Evolutionary conservation across 2,888 invertebrate species (phyloP), one percentile per base, ranked within the genome.

Genomic region (Andricus curvator): DNA sequence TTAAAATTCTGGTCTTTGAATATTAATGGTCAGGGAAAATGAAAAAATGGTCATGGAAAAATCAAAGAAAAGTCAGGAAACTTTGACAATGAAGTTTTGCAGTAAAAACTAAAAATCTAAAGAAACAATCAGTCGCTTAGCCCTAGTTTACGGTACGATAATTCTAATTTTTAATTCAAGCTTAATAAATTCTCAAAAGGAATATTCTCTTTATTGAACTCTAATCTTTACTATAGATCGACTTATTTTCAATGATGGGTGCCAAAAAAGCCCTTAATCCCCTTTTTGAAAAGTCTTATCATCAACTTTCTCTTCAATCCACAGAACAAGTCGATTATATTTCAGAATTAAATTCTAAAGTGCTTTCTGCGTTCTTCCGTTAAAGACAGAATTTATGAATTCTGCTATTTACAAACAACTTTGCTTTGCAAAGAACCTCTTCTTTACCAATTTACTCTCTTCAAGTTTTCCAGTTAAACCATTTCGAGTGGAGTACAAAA

Each of bases 371-470:
- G 68, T 44, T 70, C 44, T 4, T 20, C 29, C 20, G 29, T 70
- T 70, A 33, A 51, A 29, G 17, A 4, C 51, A 11, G 48, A 29
- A 20, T 29, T 25, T 25, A 9, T 20, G 25, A 51, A 48, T 70
- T 20, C 6, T 51, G 25, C 29, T 70, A 17, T 70, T 70, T 70
- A 17, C 25, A 29, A 33, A 51, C 51, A 70, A 70, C 20, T 25
- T 48, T 22, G 44, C 17, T 68, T 68, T 68, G 25, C 25, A 25
- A 48, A 20, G 17, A 68, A 4, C 25, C 15, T 44, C 4, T 51
- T 51, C 29, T 15, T 70, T 33, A 29, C 29, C 29, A 51, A 70
- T 70, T 70, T 70, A 48, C 48, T 70, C 20, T 41, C 15, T 68
- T 48, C 4, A 70, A 48, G 68, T 56, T 9, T 56, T n/a, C 56